Conservation (phyloP, 1,140 invertebrate genomes). For the Drosophila suzukii region DNA sequence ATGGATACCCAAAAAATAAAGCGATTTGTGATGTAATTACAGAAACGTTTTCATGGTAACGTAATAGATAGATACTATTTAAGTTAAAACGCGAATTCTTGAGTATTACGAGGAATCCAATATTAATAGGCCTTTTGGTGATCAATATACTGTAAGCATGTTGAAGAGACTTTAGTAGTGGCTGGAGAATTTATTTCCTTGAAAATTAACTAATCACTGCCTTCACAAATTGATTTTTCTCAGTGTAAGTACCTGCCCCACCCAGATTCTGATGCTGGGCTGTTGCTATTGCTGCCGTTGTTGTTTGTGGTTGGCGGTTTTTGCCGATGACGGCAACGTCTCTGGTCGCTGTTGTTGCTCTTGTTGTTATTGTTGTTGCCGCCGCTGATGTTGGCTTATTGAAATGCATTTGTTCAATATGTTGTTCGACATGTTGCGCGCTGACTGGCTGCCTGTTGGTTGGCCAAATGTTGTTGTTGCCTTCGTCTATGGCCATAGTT, state of each 20-base stretch:
- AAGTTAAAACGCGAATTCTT: background rate
- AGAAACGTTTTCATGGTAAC: background rate
- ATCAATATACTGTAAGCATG: background rate
- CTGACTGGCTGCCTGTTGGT: slow-evolving; percentile 29
- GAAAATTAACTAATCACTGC: background rate
- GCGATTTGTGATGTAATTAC: too few species aligned
- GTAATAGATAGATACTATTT: too few species aligned
- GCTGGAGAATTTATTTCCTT: background rate
- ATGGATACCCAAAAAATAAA: too few species aligned
- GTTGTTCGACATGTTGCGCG: slow-evolving; percentile 74
- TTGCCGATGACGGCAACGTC: slow-evolving; percentile 49
- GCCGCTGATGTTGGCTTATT: slow-evolving; percentile 73
- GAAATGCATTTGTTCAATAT: slow-evolving; percentile 82
- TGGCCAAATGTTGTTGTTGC: slow-evolving; percentile 50
- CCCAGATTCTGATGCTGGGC: slow-evolving; percentile 20
- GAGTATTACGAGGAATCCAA: background rate
- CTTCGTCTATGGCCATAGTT: slow-evolving; percentile 64
- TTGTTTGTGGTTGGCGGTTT: slow-evolving; percentile 58
- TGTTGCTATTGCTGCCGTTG: slow-evolving; percentile 30
- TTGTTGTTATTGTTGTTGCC: background rate
- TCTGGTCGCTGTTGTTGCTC: slow-evolving; percentile 26
- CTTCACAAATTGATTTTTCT: background rate
- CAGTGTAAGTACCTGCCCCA: slow-evolving; percentile 39
- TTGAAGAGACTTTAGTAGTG: background rate
- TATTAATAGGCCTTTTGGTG: too few species aligned